phyloP scores from a whole-genome alignment of 2,113 vertebrate species.

The Hippocampus abdominalis region DNA sequence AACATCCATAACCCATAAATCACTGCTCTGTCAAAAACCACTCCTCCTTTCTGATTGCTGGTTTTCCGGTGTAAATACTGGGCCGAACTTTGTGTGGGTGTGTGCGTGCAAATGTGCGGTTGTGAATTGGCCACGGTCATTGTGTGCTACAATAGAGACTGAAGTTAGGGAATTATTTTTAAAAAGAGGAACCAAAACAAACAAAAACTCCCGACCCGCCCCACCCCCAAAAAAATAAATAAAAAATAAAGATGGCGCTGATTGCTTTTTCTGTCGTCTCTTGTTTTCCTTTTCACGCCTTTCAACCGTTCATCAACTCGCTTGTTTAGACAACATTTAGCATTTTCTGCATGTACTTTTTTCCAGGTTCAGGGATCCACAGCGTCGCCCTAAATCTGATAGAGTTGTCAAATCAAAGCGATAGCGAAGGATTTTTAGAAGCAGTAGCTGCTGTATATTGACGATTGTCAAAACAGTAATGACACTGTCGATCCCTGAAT shows the following conservation, averaged over 20 bases:
- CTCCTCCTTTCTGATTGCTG: slow-evolving; percentile 40
- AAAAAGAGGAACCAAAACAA: slow-evolving; percentile 51
- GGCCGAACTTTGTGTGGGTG: slow-evolving; percentile 31
- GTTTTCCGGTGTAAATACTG: slow-evolving; percentile 26
- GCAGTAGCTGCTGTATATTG: neutral
- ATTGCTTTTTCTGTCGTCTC: slow-evolving; percentile 53
- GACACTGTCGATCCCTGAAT: slow-evolving; percentile 41
- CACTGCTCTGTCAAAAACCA: slow-evolving; percentile 42
- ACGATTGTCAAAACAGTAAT: too few species aligned
- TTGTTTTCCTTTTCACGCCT: slow-evolving; percentile 45
- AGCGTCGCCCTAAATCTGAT: neutral
- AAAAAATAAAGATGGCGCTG: slow-evolving; percentile 24
- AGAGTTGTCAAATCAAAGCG: too few species aligned
- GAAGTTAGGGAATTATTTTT: slow-evolving; percentile 62
- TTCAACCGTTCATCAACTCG: slow-evolving; percentile 40
- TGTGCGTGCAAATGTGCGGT: slow-evolving; percentile 25
- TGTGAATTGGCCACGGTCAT: slow-evolving; percentile 27
- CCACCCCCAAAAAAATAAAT: neutral
- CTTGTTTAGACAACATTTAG: slow-evolving; percentile 34
- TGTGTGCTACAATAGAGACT: slow-evolving; percentile 57
- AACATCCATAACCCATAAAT: slow-evolving; percentile 28
- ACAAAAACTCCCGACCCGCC: slow-evolving; percentile 35
- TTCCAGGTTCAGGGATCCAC: slow-evolving; percentile 29
- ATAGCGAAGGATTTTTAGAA: too few species aligned
- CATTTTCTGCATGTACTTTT: slow-evolving; percentile 26